Base-by-base conservation (phyloP, 2,113 vertebrate species). In the Lonchura striata region DNA sequence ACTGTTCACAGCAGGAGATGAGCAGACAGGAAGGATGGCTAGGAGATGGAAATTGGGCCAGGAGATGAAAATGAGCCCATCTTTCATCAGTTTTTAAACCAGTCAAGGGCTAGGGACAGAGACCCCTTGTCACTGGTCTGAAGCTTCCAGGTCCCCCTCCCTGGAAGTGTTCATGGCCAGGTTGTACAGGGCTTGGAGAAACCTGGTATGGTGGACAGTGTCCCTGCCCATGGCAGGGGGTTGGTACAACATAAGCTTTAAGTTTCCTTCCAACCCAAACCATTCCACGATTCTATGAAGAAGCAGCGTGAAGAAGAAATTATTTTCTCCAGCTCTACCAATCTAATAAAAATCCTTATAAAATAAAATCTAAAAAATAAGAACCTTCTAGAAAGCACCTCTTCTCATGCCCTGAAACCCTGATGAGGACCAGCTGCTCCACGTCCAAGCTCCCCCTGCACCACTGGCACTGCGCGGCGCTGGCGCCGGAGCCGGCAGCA, bases 381-480 rank as follows among this genome's bases (percentile, higher is more conserved):
- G 9, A 80, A 31, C 25, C 37, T 75, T 64, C 50, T 44, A 70
- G 60, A 56, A 71, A 35, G 15, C 27, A 31, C 14, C 47, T 44
- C 33, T 18, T 2, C 11, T 57, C 21, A 8, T 17, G 65, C 0
- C 4, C 57, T 18, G 49, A 65, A 39, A 31, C 20, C 2, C 2
- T 1, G 4, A 10, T 0, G 1, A 56, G 72, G 8, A 65, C 10
- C 18, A 31, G 54, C 72, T 61, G 59, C 72, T 31, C 13, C 44
- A 33, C 0, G 0, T 10, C 7, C 1, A 3, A 47, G 24, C n/a
- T 69, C 2, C 54, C 53, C 47, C 63, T 1, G 2, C 7, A 0
- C 25, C 56, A 78, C 2, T 2, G 1, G 74, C 83, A 60, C 31
- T 4, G 3, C 4, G 1, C 1, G 3, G 44, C 46, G 5, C 24